Base-by-base conservation (phyloP, 2,797 vertebrate species). In the Cuniculus paca region DNA sequence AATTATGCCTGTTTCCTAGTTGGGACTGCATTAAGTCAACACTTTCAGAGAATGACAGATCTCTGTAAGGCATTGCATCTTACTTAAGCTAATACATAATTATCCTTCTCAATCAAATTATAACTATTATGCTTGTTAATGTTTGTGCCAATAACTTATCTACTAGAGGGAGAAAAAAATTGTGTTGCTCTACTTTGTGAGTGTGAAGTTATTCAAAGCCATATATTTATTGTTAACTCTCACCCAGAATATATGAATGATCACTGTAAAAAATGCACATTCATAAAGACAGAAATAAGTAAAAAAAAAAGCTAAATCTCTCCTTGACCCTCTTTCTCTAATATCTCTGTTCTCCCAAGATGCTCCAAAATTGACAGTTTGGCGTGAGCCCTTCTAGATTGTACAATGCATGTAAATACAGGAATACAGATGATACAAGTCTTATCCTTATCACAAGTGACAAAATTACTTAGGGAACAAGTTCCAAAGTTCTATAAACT, bases 71-170 rank as follows among this genome's bases (percentile, higher is more conserved):
- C 60, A 91, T 1, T 81, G 31, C 22, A 19, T 89, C 85, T 92
- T 78, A 85, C 48, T 93, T 93, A 90, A 88, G 28, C 39, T 93
- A 94, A 95, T 70, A 92, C 13, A 36, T 80, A 34, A 94, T 91
- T 95, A 96, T 84, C 78, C 36, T 79, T 11, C 48, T 95, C 88
- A 91, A 96, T 19, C 24, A 97, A 96, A 95, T 97, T 80, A 95
- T 34, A 84, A 65, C 52, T 36, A 74, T 88, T 82, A 87, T 83
- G 80, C 54, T 63, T 65, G 20, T 77, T 90, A 92, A 95, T 74
- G 52, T 88, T 42, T 92, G 63, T 95, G 63, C 75, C 95, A 95
- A 79, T 95, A 94, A 95, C 58, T 36, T 95, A 68, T 87, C 72
- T 94, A 79, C 54, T 82, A 8, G 63, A 91, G 10, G 16, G 4